These are phyloP conservation scores for Parelbella ahira DNA, from an alignment of 2,888 invertebrate genomes.

Conservation along the genomic window DNA sequence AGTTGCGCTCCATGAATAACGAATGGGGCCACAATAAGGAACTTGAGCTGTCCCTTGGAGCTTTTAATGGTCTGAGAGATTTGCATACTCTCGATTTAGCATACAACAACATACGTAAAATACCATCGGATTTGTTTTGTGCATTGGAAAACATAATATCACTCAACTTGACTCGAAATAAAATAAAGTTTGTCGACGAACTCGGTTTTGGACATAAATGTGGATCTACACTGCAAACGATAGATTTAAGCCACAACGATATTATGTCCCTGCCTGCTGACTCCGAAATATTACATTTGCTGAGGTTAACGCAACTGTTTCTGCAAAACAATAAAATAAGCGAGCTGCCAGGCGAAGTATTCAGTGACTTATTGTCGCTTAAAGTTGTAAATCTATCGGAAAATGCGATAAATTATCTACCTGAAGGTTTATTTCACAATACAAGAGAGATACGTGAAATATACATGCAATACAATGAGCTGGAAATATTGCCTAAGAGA, in stretches of 20 bases:
- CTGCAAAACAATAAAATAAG: conserved; percentile 91
- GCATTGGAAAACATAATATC: conserved; percentile 89
- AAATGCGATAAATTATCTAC: conserved; percentile 90
- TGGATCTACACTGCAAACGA: conserved; percentile 86
- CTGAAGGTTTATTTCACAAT: conserved; percentile 89
- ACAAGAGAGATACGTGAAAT: conserved; percentile 91
- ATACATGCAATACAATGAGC: conserved; percentile 91
- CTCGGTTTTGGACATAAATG: conserved; percentile 84
- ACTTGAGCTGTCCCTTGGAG: conserved; percentile 85
- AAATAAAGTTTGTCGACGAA: conserved; percentile 88
- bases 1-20: conserved; percentile 88
- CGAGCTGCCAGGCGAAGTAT: conserved; percentile 87
- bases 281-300: conserved; percentile 87
- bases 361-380: conserved; percentile 88
- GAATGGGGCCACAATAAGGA: conserved; percentile 87
- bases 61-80: conserved; percentile 88
- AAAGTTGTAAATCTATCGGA: conserved; percentile 91
- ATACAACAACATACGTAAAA: conserved; percentile 88
- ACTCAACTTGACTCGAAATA: conserved; percentile 91
- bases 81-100: conserved; percentile 88
- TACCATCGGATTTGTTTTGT: conserved; percentile 90
- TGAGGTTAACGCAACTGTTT: conserved; percentile 88
- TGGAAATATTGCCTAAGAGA: conserved; percentile 90
- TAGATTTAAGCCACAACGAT: conserved; percentile 91
- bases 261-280: conserved; percentile 86